A percentile compares a stretch with the other conserved stretches of the same genome.
These are phyloP conservation scores for Astreopora myriophthalma DNA, from an alignment of 64 coral and sea anemone species.

Conservation along the genomic window DNA sequence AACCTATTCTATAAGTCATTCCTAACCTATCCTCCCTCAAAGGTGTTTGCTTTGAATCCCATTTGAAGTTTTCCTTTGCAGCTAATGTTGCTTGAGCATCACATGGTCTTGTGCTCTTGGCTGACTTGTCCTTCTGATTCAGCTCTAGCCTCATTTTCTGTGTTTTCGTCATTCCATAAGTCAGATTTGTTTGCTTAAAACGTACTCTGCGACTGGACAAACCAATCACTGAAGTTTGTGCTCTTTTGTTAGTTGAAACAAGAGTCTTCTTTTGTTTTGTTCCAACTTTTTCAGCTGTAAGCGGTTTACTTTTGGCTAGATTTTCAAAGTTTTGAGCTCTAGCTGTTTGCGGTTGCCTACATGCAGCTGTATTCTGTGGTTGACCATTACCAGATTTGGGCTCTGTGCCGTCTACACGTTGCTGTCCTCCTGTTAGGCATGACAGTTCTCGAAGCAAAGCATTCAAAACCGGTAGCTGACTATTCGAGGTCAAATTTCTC, in stretches of 20 bases:
- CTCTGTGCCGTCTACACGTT: background rate
- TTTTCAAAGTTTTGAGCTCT: background rate
- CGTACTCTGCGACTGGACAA: slow-evolving; percentile 46
- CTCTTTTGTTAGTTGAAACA: background rate
- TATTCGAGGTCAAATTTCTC: background rate
- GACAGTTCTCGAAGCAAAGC: slow-evolving; percentile 79
- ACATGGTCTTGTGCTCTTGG: background rate
- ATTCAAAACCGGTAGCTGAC: slow-evolving; percentile 67
- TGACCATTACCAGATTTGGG: background rate
- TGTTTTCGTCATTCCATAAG: slow-evolving; percentile 89
- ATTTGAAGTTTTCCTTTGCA: slow-evolving; percentile 4
- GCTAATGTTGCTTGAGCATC: background rate
- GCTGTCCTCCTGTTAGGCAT: slow-evolving; percentile 24
- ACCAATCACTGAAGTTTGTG: slow-evolving; percentile 33
- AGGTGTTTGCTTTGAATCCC: background rate
- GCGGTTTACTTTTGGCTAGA: background rate
- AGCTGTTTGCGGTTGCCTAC: background rate
- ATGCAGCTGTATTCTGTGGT: background rate
- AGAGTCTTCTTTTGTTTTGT: background rate
- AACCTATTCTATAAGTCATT: slow-evolving; percentile 21
- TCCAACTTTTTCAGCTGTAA: background rate
- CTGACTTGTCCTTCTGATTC: slow-evolving; percentile 45
- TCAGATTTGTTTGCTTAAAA: slow-evolving; percentile 77
- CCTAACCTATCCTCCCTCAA: background rate
- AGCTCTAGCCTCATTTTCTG: slow-evolving; percentile 80